Percentiles rank a stretch among this genome's conserved stretches.
These are phyloP conservation scores for Labeo calbasu DNA, from an alignment of 2,797 vertebrate species.

Conservation along the genomic window DNA sequence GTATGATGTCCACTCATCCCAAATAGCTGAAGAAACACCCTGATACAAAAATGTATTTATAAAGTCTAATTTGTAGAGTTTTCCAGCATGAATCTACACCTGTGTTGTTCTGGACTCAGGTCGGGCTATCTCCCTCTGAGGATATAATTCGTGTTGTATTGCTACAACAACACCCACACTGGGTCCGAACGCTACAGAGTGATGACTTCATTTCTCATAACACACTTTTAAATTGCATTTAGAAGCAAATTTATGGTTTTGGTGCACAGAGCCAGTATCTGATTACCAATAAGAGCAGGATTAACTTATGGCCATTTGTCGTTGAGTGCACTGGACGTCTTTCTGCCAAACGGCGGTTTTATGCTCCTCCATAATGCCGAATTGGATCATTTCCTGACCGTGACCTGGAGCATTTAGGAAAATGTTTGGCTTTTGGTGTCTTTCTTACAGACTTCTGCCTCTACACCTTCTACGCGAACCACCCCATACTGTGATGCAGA, in stretches of 20 bases:
- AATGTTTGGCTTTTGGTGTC: conserved; percentile 37
- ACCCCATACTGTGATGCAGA: conserved; percentile 14
- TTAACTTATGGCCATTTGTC: conserved; percentile 39
- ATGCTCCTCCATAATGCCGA: conserved; percentile 28
- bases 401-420: conserved; percentile 44
- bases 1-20: background rate
- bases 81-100: background rate
- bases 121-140: background rate
- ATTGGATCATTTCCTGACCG: conserved; percentile 38
- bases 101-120: background rate
- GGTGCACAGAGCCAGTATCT: conserved; percentile 21
- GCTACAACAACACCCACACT: conserved; percentile 23
- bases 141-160: background rate
- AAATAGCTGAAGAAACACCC: background rate
- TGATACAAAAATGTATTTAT: conserved; percentile 3
- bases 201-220: conserved; percentile 46
- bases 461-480: conserved; percentile 3
- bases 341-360: conserved; percentile 20
- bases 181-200: background rate
- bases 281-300: conserved; percentile 42
- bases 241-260: conserved; percentile 45
- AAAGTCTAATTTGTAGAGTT: background rate
- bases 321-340: conserved; percentile 23
- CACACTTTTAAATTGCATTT: conserved; percentile 46
- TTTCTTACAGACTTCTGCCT: background rate